Evolutionary conservation across 2,797 vertebrate species (phyloP), one percentile per base, ranked within the genome.

Genomic region (Manis javanica): DNA sequence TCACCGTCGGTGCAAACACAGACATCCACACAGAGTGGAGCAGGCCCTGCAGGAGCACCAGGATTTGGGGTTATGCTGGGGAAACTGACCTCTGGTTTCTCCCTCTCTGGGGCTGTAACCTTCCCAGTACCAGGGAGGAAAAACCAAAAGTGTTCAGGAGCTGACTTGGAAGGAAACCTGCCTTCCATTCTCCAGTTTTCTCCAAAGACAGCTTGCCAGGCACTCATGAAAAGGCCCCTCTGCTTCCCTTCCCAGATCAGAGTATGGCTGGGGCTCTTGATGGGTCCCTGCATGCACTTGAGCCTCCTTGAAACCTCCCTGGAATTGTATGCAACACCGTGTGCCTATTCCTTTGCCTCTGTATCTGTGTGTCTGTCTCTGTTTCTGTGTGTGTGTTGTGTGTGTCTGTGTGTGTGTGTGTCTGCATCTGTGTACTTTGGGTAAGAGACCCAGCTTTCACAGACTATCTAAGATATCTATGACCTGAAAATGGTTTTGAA

Each of bases 1-100:
- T 78, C 31, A 2, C 61, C 85, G 72, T 63, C 1, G 2, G 69
- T 51, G 83, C 78, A 86, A 85, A 95, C 78, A 96, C 92, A 96
- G 87, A 26, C 82, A 3, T 85, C 82, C 37, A 18, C 51, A 83
- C 77, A 95, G 42, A 23, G 42, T 71, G 16, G 26, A 46, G 55
- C 11, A 0, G 71, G 66, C 63, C 79, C 16, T 31, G 46, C 31
- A 16, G 82, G 66, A 24, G 66, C 5, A 19, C 84, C 26, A 26
- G 86, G 42, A 1, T 18, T 71, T 89, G 94, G 74, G 71, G 21
- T 26, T 8, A 1, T 34, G 75, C 49, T 10, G n/a, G 94, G 71
- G 72, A 87, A 66, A 66, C 37, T 13, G 29, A 57, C 78, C 81
- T 55, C 75, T 23, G 7, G 5, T 21, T 55, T 92, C 91, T 89